These are phyloP conservation scores for Prionace glauca DNA, from an alignment of 2,797 vertebrate genomes.

Conservation along the genomic window DNA sequence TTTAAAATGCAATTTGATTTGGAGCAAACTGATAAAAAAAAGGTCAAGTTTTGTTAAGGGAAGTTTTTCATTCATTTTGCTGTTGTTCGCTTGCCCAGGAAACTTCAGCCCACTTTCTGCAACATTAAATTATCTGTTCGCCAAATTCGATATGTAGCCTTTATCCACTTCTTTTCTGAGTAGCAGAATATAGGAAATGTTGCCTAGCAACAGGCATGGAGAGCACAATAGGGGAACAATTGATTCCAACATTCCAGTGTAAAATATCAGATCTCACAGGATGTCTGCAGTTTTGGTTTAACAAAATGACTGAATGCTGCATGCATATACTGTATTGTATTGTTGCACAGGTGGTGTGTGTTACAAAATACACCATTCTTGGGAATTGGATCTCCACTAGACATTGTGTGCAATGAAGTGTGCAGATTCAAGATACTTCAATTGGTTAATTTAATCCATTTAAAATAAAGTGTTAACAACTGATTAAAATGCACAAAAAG, in stretches of 20 bases:
- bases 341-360: not conserved
- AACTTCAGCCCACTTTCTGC: not conserved
- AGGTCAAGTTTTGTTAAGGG: not conserved
- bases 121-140: not conserved
- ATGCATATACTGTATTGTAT: not conserved
- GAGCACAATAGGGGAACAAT: not conserved
- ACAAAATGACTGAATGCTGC: not conserved
- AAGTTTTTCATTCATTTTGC: not conserved
- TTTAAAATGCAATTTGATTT: not conserved
- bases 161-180: not conserved
- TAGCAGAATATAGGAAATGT: not conserved
- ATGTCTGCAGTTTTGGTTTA: not conserved
- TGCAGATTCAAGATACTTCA: not conserved
- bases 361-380: not conserved
- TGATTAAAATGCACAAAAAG: not conserved
- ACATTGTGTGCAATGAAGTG: not conserved
- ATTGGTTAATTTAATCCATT: not conserved
- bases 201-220: constrained; percentile 32
- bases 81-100: not conserved
- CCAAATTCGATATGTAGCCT: not conserved
- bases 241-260: not conserved
- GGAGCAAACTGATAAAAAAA: not conserved
- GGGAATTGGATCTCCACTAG: not conserved
- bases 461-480: not conserved
- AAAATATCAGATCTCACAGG: constrained; percentile 9